Base-by-base conservation (phyloP, 2,113 vertebrate genomes). In the Lepisosteus oculatus region DNA sequence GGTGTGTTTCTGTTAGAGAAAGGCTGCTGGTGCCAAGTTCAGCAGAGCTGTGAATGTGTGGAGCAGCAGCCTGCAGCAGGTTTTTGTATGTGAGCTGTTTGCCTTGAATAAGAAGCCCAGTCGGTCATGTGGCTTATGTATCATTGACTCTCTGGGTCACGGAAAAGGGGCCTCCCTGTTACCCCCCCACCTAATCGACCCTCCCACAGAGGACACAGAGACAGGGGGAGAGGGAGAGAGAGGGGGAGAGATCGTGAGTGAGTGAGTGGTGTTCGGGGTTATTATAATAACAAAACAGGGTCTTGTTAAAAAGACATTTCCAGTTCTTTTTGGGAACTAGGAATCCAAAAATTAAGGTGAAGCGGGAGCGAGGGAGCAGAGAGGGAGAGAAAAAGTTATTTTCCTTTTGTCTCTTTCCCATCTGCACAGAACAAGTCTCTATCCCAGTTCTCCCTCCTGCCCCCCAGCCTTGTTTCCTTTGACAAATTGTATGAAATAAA, bases 61-160 rank as follows among this genome's bases (percentile, higher is more conserved):
- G 83, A 73, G 80, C 85, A 80, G 83, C 84, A 74, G 82, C 85
- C 81, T 70, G 84, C 76, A 72, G 79, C 85, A 83, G 89, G 85
- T 89, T 90, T 88, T 84, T 87, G 86, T 90, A 88, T 86, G 75
- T 81, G 87, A 85, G 80, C 83, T 74, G 81, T 83, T 89, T 87
- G 87, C 79, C 81, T 88, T 86, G 90, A 92, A 92, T 85, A 83
- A 77, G 82, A 78, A 89, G 90, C 88, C 89, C 82, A 83, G 85
- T 85, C 88, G 88, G 90, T 95, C 94, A 93, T 94, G 92, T 93
- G 93, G 90, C 89, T 93, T 93, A 90, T 92, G 89, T 92, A 92
- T 91, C 86, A 83, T 83, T 87, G 89, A 90, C 88, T 85, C 83
- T 79, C 74, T 76, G 85, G 88, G 88, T 87, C 90, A 89, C 73